Conservation (phyloP, 2,888 invertebrate genomes). For the Rotaria magnacalcarata region DNA sequence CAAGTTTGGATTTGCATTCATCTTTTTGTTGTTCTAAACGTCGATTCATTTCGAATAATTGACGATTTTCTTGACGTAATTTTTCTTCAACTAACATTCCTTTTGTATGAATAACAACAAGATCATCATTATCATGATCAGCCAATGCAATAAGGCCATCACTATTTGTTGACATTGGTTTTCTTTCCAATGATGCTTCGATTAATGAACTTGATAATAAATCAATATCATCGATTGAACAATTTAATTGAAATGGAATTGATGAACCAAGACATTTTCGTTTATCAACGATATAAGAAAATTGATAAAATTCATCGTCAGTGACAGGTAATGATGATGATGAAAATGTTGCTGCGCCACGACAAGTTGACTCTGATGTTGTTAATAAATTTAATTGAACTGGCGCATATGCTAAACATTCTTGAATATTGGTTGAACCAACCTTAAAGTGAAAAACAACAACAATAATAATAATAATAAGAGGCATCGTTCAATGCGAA, state of each 20-base stretch:
- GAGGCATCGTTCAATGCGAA: too few relatives aligned
- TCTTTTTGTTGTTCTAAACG: slow-evolving; percentile 30
- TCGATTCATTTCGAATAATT: background rate
- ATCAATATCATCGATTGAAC: slow-evolving; percentile 26
- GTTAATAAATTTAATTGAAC: background rate
- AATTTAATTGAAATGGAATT: slow-evolving; percentile 37
- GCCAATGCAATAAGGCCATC: background rate
- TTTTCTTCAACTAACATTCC: slow-evolving; percentile 1
- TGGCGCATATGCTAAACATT: slow-evolving; percentile 6
- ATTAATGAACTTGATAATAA: background rate
- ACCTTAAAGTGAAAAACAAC: background rate
- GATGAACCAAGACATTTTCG: background rate
- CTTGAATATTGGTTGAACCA: background rate
- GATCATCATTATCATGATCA: background rate
- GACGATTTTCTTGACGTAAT: background rate
- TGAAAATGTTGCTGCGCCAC: background rate
- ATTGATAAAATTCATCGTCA: slow-evolving; percentile 32
- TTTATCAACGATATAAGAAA: background rate
- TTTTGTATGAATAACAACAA: slow-evolving; percentile 16
- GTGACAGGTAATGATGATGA: background rate
- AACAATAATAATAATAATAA: too few relatives aligned
- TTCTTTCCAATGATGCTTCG: background rate
- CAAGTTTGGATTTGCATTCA: background rate
- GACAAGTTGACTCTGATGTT: background rate
- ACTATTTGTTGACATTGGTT: background rate